These are phyloP conservation scores for Probosciger aterrimus DNA, from an alignment of 2,113 vertebrate genomes.

Conservation along the genomic window DNA sequence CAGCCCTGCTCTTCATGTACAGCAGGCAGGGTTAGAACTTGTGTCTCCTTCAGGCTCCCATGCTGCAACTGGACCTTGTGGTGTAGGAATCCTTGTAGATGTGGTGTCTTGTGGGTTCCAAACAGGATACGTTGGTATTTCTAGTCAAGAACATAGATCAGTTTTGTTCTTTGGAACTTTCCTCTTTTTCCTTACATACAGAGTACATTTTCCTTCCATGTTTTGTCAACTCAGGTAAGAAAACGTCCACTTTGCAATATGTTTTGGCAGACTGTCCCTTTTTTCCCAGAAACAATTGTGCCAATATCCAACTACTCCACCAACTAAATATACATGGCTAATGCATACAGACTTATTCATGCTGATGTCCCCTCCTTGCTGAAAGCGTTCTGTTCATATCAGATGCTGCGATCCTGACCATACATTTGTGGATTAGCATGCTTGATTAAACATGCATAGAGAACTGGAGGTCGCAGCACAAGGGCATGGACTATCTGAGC, in stretches of 20 bases:
- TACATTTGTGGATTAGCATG: not conserved
- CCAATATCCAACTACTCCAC: not conserved
- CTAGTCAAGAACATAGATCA: not conserved
- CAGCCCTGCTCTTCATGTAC: accelerated
- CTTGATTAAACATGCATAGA: not conserved
- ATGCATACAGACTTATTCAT: not conserved
- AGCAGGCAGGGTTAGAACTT: not conserved
- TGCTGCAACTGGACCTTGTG: not conserved
- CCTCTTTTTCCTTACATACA: not conserved
- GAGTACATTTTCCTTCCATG: not conserved
- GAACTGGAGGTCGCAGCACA: not conserved
- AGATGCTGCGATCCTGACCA: not conserved
- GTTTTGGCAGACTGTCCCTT: not conserved
- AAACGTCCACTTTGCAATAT: not conserved
- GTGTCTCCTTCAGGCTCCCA: accelerated
- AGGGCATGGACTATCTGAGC: not conserved
- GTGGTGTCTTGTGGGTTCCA: not conserved
- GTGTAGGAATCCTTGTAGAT: not conserved
- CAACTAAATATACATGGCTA: not conserved
- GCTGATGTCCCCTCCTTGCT: not conserved
- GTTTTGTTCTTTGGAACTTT: not conserved
- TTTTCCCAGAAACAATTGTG: not conserved
- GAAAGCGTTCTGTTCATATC: not conserved
- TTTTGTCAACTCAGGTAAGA: not conserved
- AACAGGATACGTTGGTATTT: not conserved